Evolutionary conservation across 2,113 vertebrate species (phyloP).

Genomic region (Pandion haliaetus): DNA sequence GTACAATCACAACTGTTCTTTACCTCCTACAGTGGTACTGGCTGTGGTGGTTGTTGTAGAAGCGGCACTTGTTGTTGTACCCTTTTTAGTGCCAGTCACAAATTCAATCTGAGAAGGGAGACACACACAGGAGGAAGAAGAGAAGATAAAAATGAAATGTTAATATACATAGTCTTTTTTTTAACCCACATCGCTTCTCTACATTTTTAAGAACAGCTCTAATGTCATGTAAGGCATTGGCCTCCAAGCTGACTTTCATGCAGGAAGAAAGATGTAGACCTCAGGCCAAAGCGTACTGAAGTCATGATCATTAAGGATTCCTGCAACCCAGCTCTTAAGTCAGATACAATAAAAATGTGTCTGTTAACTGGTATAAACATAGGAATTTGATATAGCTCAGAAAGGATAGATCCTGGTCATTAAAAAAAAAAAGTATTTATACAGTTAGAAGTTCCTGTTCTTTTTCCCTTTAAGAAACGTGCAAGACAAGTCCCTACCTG

Average conservation of each 20-base stretch:
- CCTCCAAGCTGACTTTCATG: background rate
- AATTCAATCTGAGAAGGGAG: constrained; percentile 88
- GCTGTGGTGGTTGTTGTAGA: constrained; percentile 84
- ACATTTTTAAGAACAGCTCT: background rate
- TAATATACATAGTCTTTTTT: background rate
- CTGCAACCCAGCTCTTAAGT: background rate
- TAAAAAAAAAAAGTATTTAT: background rate
- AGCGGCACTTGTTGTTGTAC: constrained; percentile 83
- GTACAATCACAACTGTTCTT: background rate
- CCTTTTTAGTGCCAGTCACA: constrained; percentile 96
- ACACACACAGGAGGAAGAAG: background rate
- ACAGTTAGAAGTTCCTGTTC: background rate
- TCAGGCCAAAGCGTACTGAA: background rate
- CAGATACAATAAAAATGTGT: background rate
- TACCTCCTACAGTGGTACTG: constrained; percentile 90
- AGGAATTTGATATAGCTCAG: background rate
- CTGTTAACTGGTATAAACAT: background rate
- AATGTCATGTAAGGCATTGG: background rate
- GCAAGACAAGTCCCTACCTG: constrained; percentile 22
- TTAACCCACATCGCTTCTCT: background rate
- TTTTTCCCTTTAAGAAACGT: background rate
- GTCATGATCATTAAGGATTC: background rate
- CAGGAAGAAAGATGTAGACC: background rate
- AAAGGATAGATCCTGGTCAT: background rate
- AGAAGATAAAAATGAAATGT: background rate